Base-by-base conservation (phyloP, 2,797 vertebrate species). In the Neopelma chrysocephalum region DNA sequence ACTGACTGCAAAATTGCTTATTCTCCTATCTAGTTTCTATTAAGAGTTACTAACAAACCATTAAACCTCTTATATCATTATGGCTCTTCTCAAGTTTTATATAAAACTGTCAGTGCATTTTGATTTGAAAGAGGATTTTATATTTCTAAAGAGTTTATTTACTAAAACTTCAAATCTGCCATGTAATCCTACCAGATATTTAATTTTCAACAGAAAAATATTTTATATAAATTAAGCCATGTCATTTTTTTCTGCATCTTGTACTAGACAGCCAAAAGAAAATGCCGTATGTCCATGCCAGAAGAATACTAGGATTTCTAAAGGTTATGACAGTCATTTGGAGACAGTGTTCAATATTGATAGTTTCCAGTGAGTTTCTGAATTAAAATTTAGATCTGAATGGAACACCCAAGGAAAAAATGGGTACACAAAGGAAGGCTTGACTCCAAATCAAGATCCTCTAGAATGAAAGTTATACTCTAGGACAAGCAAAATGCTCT, bases 341-440 rank as follows among this genome's bases (percentile, higher is more conserved):
- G 32, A 68, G 45, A 31, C 21, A 57, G 3, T 31, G 18, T 57
- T 87, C 54, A 72, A 45, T 45, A 91, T 16, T 65, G 57, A 45
- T 34, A 60, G 14, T 12, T 91, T 93, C 79, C 36, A 71, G 0
- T 56, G 50, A 68, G 21, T 61, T 88, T 87, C 80, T 76, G 50
- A 71, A 72, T 1, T 65, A 36, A 91, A 91, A 94, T 78, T 71
- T 51, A 68, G 92, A 90, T 57, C 38, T 87, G 32, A 78, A 78
- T 56, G 8, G 62, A 75, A 57, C 7, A 78, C 2, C 20, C 12
- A 89, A 53, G 42, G 45, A 69, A 21, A 84, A 84, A 83, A 75
- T 0, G 0, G 7, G 19, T 36, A 40, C 54, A 87, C 11, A 87
- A 61, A 79, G 45, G 62, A 43, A 81, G 10, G 7, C 14, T 56